Base-by-base conservation (phyloP, 2,888 invertebrate species). In the Microctonus hyperodae region DNA sequence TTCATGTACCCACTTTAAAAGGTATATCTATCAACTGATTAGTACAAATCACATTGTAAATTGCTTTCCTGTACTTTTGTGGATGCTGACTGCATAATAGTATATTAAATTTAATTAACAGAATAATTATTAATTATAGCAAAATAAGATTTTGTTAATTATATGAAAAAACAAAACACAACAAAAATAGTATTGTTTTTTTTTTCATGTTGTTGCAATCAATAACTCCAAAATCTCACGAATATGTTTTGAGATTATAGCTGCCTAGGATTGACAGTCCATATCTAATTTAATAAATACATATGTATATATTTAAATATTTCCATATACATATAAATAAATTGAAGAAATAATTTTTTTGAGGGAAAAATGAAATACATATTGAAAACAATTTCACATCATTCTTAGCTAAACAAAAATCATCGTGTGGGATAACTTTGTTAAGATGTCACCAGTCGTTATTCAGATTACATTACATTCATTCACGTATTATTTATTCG, bases 31-130 rank as follows among this genome's bases (percentile, higher is more conserved):
- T 76, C 71, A 70, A 76, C 74, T 76, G 69, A 72, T 73, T 78
- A 75, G 78, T 76, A 77, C 74, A 76, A 76, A 75, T 65, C 64
- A 74, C 50, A 31, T 33, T 61, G 60, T 33, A 44, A 59, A 61
- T 33, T 61, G 31, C 50, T 44, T 44, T 61, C 50, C 50, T 33
- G 48, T 33, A 50, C 50, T 60, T 44, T 16, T 44, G 44, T 44
- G 44, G 16, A 44, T 16, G 44, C 44, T 16, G 44, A 44, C 44
- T 16, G 20, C 20, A 59, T 31, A 50, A 50, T 22, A 60, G 50
- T 25, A 11, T 5, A 60, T 33, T 31, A 28, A 60, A 31, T 44
- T 44, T 59, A 59, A 59, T 58, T 22, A n/a, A 10, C 7, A 28
- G 23, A 60, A 10, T 40, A 2, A 44, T 44, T 20, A 20, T 20